Conservation (phyloP, 2,888 invertebrate genomes). For the Leptinotarsa peninsularis region DNA sequence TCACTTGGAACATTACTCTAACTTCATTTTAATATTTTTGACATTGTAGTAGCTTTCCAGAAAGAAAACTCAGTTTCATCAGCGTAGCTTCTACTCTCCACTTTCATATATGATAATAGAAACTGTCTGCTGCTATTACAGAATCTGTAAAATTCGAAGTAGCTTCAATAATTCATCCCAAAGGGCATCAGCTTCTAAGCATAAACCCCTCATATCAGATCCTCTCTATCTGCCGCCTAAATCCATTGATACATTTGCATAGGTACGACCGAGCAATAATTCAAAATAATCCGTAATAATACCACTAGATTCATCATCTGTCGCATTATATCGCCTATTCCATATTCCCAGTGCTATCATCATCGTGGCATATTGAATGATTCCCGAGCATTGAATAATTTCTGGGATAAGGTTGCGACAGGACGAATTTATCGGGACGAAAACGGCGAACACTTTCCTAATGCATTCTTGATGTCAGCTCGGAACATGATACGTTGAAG, state of each 20-base stretch:
- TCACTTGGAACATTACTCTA: no score
- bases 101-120: no score
- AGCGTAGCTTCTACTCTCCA: no score
- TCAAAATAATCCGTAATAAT: conserved; percentile 37
- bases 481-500: conserved; percentile 27
- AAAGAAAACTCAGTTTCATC: no score
- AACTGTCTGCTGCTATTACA: no score
- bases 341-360: conserved; percentile 17
- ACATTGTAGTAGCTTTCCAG: no score
- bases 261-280: conserved; percentile 27
- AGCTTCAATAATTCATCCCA: neutral
- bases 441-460: conserved; percentile 19
- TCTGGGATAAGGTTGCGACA: neutral
- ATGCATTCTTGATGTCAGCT: conserved; percentile 34
- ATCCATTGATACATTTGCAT: conserved; percentile 8
- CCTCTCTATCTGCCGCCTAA: neutral
- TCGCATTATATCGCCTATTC: conserved; percentile 24
- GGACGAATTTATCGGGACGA: conserved; percentile 6
- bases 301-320: conserved; percentile 30
- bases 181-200: neutral
- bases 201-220: neutral
- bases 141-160: no score
- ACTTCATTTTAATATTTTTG: no score
- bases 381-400: conserved; percentile 6
- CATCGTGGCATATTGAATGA: conserved; percentile 11